Base-by-base conservation (phyloP, 2,797 vertebrate species). In the Myotis daubentonii region DNA sequence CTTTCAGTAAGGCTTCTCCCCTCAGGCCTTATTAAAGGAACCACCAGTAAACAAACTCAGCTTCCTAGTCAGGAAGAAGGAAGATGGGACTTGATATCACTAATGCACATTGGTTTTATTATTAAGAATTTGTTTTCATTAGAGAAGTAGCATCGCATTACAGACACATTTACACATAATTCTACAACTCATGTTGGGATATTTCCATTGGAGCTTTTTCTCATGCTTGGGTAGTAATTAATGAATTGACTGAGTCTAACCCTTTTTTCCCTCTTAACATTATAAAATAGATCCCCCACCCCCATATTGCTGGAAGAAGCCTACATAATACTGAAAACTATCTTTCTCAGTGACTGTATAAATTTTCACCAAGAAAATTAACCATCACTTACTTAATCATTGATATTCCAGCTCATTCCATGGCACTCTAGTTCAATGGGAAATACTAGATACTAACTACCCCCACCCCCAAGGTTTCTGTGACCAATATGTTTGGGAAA, bases 1-100 rank as follows among this genome's bases (percentile, higher is more conserved):
- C 94, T 97, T 96, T 94, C 25, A 53, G 70, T 96, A 85, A 83
- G 95, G 87, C 89, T 53, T 95, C 81, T 96, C 76, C 82, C 80
- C 28, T 95, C 92, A 74, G 87, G 81, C 87, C 87, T 97, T 97
- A 91, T 94, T 97, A 97, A 94, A 95, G 66, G 94, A 96, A 86
- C 76, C 70, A 94, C 89, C 89, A 90, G 94, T 96, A 94, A 96
- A 89, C 19, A 85, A 95, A 86, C 28, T 92, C 65, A 72, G 25
- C 92, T 96, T 79, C 22, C 60, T 87, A 94, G 95, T 89, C 36
- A 57, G 87, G 80, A 97, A 93, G 80, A 71, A 90, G 4, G 33
- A 62, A 70, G 82, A 78, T 65, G 76, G 80, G 65, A 72, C 74
- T 79, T 47, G 41, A 15, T 76, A 53, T 78, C 72, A 60, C 84